A percentile compares a stretch with the other conserved stretches of the same genome.
These are phyloP conservation scores for Gorilla gorilla DNA, from an alignment of 2,113 vertebrate species.

Conservation along the genomic window DNA sequence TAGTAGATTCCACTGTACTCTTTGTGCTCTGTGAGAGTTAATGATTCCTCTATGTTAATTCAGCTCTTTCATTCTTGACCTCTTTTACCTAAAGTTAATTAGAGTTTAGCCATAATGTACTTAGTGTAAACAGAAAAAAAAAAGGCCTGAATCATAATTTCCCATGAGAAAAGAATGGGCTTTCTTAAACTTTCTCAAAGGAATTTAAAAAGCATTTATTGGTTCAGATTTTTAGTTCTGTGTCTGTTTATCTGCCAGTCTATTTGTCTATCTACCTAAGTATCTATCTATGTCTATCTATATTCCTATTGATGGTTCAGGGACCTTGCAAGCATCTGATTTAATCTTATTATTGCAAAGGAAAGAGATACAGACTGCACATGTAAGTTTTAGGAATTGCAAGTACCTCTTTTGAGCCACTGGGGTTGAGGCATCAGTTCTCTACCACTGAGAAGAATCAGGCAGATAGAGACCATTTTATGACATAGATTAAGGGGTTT, in stretches of 20 bases:
- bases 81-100: constrained; percentile 58
- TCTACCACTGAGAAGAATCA: not conserved
- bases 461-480: not conserved
- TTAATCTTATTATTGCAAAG: not conserved
- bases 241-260: not conserved
- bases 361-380: not conserved
- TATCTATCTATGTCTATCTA: not conserved
- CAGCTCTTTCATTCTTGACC: constrained; percentile 52
- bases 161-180: constrained; percentile 6
- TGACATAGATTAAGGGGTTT: not conserved
- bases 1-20: constrained; percentile 63
- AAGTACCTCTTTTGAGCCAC: not conserved
- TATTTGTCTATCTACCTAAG: not conserved
- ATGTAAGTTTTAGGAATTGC: not conserved
- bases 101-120: not conserved
- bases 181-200: constrained; percentile 22
- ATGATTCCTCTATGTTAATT: constrained; percentile 47
- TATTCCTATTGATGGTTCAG: not conserved
- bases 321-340: not conserved
- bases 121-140: constrained; percentile 24
- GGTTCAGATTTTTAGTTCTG: not conserved
- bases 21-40: constrained; percentile 56
- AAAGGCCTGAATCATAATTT: constrained; percentile 25
- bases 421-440: not conserved
- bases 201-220: constrained; percentile 35